These are phyloP conservation scores for Apomyelois bistriatella DNA, from an alignment of 2,888 invertebrate genomes.

Conservation along the genomic window DNA sequence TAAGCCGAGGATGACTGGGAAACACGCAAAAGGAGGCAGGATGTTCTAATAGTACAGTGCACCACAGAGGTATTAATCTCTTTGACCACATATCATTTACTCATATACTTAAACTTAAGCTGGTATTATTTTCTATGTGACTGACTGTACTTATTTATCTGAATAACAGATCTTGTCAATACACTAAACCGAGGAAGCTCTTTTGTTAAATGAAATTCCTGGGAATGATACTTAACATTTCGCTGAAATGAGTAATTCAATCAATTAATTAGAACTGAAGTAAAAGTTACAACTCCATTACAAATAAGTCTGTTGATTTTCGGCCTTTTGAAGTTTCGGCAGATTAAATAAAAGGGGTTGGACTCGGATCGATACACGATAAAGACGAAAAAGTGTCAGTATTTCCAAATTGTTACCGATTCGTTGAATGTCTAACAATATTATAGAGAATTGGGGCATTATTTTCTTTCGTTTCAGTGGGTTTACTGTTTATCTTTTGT, in stretches of 20 bases:
- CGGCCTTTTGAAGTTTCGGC: neutral
- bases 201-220: neutral
- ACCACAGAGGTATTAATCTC: too few species aligned
- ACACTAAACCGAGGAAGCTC: neutral
- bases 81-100: too few species aligned
- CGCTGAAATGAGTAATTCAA: constrained; percentile 2
- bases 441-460: neutral
- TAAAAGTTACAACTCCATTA: constrained; percentile 13
- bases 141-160: too few species aligned
- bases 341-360: neutral
- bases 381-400: neutral
- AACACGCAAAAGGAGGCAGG: too few species aligned
- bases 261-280: constrained; percentile 10
- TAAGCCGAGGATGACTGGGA: too few species aligned
- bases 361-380: neutral
- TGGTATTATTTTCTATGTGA: too few species aligned
- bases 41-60: too few species aligned
- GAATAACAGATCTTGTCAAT: too few species aligned
- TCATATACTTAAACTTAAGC: too few species aligned
- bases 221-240: constrained; percentile 3
- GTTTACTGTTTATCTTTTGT: neutral
- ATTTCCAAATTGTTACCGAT: neutral
- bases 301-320: constrained; percentile 15
- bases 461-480: neutral
- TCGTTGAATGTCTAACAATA: neutral